Percentiles rank a stretch among this genome's conserved stretches.
phyloP scores from a whole-genome alignment of 2,113 vertebrate species.

The Scartelaos histophorus region DNA sequence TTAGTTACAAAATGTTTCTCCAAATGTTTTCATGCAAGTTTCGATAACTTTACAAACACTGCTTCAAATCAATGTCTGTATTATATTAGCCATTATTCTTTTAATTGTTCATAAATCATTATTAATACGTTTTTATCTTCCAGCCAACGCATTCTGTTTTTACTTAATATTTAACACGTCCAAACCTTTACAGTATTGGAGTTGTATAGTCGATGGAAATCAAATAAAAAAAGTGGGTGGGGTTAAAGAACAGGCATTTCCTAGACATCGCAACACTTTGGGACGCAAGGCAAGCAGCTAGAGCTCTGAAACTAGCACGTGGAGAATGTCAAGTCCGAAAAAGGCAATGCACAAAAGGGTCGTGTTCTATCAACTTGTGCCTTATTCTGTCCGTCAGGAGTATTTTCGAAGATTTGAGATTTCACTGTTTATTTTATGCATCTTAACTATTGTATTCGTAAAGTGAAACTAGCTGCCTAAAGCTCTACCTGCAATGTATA shows the following conservation, averaged over 20 bases:
- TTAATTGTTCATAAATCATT: not conserved
- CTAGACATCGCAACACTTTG: conserved; percentile 1
- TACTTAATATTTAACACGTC: not conserved
- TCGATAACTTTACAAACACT: too few relatives aligned
- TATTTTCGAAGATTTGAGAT: not conserved
- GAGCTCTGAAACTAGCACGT: conserved; percentile 2
- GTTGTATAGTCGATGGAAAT: not conserved
- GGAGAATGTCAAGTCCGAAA: not conserved
- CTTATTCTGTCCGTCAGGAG: not conserved
- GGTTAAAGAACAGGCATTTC: not conserved
- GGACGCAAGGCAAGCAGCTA: conserved; percentile 16
- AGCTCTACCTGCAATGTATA: conserved; percentile 62
- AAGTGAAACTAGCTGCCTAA: conserved; percentile 59
- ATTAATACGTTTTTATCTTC: not conserved
- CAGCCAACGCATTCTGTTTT: not conserved
- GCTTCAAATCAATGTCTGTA: too few relatives aligned
- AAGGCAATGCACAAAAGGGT: not conserved
- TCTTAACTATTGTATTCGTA: conserved; percentile 13
- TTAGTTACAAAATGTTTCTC: too few relatives aligned
- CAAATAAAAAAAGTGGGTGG: not conserved
- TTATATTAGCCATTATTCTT: too few relatives aligned
- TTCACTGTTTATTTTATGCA: conserved; percentile 5
- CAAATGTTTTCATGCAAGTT: too few relatives aligned
- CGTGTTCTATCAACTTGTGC: not conserved
- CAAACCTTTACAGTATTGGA: not conserved